phyloP scores from a whole-genome alignment of 1,140 invertebrate genomes.

The Drosophila funebris region DNA sequence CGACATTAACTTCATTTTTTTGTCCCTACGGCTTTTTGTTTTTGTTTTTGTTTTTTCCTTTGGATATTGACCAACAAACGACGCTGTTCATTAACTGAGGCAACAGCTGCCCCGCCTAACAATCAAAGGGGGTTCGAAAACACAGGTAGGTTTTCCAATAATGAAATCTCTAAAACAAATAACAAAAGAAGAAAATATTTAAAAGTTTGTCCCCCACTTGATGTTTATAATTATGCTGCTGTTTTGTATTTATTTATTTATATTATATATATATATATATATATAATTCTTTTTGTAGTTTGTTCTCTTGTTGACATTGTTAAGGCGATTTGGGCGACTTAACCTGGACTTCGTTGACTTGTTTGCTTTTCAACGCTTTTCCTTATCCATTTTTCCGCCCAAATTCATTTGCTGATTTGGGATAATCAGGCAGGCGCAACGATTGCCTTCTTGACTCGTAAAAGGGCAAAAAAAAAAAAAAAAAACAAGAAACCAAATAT shows the following conservation, averaged over 20 bases:
- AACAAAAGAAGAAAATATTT: background rate
- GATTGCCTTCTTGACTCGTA: conserved; percentile 35
- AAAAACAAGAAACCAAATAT: too few species aligned
- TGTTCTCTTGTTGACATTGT: conserved; percentile 27
- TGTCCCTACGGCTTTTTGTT: background rate
- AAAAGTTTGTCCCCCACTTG: background rate
- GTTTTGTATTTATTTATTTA: background rate
- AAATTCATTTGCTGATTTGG: conserved; percentile 51
- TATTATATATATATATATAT: conserved; percentile 6
- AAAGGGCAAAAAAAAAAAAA: conserved; percentile 8
- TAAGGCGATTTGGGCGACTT: conserved; percentile 15
- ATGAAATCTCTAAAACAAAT: conserved; percentile 1
- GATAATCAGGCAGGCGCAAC: conserved; percentile 46
- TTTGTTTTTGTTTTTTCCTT: conserved; percentile 17
- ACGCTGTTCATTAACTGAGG: conserved; percentile 31
- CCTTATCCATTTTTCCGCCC: conserved; percentile 34
- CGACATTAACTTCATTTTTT: conserved; percentile 46
- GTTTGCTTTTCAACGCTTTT: conserved; percentile 53
- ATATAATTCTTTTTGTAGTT: background rate
- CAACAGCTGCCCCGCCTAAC: background rate
- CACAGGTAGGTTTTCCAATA: conserved; percentile 55
- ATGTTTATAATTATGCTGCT: background rate
- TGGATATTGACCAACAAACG: conserved; percentile 42
- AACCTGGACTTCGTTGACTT: conserved; percentile 47
- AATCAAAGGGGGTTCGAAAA: conserved; percentile 8